These are phyloP conservation scores for Hycleus cichorii DNA, from an alignment of 1,140 invertebrate species.

Conservation along the genomic window DNA sequence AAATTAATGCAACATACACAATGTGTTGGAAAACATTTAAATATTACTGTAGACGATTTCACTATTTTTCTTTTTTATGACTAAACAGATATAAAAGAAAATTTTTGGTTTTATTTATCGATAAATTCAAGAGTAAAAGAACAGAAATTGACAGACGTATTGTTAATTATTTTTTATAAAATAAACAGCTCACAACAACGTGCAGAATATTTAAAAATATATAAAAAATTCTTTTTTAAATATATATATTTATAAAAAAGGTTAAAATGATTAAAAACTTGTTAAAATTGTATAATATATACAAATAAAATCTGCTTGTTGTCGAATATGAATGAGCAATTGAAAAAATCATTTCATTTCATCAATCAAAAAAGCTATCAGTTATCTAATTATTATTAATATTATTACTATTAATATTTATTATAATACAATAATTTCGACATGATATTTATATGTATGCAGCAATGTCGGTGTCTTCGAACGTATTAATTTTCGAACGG, in stretches of 20 bases:
- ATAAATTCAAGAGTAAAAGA: too few species aligned
- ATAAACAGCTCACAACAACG: background rate
- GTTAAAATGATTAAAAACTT: background rate
- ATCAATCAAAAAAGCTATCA: conserved; percentile 1
- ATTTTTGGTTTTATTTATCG: conserved; percentile 4
- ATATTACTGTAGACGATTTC: conserved; percentile 8
- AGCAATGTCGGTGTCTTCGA: background rate
- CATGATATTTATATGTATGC: conserved; percentile 1
- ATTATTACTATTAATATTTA: too few species aligned
- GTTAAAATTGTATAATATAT: too few species aligned
- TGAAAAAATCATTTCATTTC: background rate
- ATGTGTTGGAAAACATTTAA: conserved; percentile 13
- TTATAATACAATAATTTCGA: conserved; percentile 1
- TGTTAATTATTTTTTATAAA: background rate
- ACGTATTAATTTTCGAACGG: background rate
- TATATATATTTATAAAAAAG: background rate
- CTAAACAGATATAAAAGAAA: conserved; percentile 5
- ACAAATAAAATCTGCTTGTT: background rate
- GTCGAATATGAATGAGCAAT: conserved; percentile 5
- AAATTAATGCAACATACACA: conserved; percentile 15
- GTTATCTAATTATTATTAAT: background rate
- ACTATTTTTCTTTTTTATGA: background rate
- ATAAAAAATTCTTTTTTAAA: background rate
- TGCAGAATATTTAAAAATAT: conserved; percentile 1
- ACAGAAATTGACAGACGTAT: background rate